Base-by-base conservation (phyloP, 1,140 invertebrate species). In the Euwallacea similis region DNA sequence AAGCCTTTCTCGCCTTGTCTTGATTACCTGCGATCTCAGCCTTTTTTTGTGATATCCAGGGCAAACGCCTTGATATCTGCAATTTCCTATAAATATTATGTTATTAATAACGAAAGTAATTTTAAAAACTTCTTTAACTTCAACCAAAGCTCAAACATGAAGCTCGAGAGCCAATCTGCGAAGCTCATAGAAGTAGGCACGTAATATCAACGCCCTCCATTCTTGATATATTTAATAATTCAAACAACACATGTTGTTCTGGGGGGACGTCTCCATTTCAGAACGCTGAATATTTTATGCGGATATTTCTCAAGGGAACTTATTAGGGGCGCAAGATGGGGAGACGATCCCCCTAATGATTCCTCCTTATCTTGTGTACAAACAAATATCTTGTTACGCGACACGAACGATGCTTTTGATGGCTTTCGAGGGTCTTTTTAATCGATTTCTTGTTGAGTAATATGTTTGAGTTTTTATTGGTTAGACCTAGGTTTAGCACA, bases 361-460 rank as follows among this genome's bases (percentile, higher is more conserved):
- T 55, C 42, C 64, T 66, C 64, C 64, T 66, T 66, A 66, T 66
- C 64, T 66, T 66, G 64, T 66, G 64, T 66, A 53, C 64, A 66
- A 66, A 66, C 64, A 66, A 66, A 66, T 66, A 66, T 66, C 64
- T 66, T 66, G 42, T 66, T 66, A 66, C 64, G 47, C 50, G 55
- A 7, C 11, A 46, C 46, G 46, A 41, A 42, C 41, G 64, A 66
- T 56, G 50, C 42, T 33, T 66, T 33, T 33, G 43, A 63, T 63
- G 61, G 42, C 41, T 63, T 63, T 7, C 60, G 60, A 63, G 61
- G 43, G 61, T 63, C 33, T 63, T 50, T 63, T 63, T 21, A 60
- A 59, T 59, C 56, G 56, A 33, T 33, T 33, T 33, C 21, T 33
- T 33, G 21, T 33, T 33, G 21, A 33, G 21, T 33, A 55, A 15